Percentiles rank a stretch among this genome's conserved stretches.
phyloP scores from a whole-genome alignment of 2,113 vertebrate genomes.

The Pituophis catenifer region DNA sequence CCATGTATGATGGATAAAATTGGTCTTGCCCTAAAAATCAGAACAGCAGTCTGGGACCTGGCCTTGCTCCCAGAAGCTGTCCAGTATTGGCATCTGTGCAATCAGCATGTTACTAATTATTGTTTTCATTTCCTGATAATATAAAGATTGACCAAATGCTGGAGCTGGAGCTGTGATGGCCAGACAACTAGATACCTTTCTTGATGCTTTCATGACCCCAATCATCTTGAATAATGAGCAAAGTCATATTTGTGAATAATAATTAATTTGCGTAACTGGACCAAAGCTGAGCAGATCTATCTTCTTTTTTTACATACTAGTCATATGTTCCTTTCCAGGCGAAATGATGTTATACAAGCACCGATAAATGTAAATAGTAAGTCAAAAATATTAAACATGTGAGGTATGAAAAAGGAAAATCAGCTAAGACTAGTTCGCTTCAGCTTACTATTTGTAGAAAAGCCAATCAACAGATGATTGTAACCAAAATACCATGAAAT shows the following conservation, averaged over 20 bases:
- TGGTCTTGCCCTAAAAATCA: not conserved
- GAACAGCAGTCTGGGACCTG: not conserved
- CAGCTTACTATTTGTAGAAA: not conserved
- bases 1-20: not conserved
- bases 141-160: not conserved
- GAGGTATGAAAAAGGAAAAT: not conserved
- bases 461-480: not conserved
- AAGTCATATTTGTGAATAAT: not conserved
- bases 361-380: not conserved
- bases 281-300: not conserved
- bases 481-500: not conserved
- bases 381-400: not conserved
- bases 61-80: not conserved
- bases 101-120: not conserved
- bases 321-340: not conserved
- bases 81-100: not conserved
- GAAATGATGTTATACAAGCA: not conserved
- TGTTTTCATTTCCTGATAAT: not conserved
- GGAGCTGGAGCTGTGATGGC: not conserved
- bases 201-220: not conserved
- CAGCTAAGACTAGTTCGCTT: not conserved
- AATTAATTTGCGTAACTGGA: not conserved
- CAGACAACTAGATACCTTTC: not conserved
- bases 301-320: not conserved
- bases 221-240: not conserved